Base-by-base conservation (phyloP, 2,888 invertebrate species). In the Poecilus cupreus region DNA sequence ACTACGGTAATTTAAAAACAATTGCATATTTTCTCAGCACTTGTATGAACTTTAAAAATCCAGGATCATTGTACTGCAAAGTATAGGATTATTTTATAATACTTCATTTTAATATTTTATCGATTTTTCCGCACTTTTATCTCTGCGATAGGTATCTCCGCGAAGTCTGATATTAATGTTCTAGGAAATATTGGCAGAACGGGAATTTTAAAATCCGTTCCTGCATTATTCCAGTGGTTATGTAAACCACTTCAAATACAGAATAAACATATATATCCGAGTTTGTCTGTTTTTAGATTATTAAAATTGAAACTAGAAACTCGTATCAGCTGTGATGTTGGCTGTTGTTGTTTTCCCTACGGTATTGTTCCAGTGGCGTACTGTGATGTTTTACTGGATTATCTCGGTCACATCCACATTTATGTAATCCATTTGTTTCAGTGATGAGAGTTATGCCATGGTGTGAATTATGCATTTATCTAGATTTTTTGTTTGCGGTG, bases 311-410 rank as follows among this genome's bases (percentile, higher is more conserved):
- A 37, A 68, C 32, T 68, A 68, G 18, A 32, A 37, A 37, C 64
- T 32, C 16, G 8, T 60, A 60, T 60, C 64, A 68, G 64, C 64
- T 68, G 37, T 39, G 64, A 37, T 68, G 64, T 8, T 37, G 13
- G 37, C 37, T 32, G 13, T 16, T 68, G 32, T 68, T 68, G 24
- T 26, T 13, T 68, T 68, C 64, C 18, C 64, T 68, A 32, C 60
- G 60, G 64, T 18, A 18, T 18, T 68, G 32, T 68, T 24, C 60
- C 60, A 60, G 60, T 60, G 60, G 32, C 60, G 60, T 60, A 26
- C n/a, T 18, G 37, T 68, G 37, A 3, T 18, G 18, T 68, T 68
- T 51, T 13, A 18, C 18, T 2, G 51, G n/a, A 51, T 51, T 51
- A 18, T 51, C 11, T 51, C 18, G 13, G 18, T 3, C 10, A 18